Conservation (phyloP, 1,140 invertebrate species). For the Neuroterus valhalla region DNA sequence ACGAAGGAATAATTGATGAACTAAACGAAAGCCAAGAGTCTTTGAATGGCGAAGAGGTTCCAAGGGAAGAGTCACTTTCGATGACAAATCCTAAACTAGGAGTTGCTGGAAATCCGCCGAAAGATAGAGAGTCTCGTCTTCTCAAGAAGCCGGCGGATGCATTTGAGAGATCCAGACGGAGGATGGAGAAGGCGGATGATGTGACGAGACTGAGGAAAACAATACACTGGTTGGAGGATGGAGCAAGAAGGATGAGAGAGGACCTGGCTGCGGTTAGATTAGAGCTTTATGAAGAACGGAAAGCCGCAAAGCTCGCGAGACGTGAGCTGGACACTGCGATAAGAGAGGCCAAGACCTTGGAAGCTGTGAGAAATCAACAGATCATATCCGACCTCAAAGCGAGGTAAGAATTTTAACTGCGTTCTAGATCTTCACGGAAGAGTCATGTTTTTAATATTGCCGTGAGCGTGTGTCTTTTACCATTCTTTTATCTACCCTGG, state of each 20-base stretch:
- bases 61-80: conserved; percentile 11
- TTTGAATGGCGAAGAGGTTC: conserved; percentile 3
- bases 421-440: neutral
- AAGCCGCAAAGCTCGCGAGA: conserved; percentile 57
- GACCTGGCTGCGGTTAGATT: conserved; percentile 61
- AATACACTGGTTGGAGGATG: conserved; percentile 67
- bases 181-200: conserved; percentile 43
- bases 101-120: conserved; percentile 38
- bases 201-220: conserved; percentile 60
- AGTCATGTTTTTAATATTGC: neutral
- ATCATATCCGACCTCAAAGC: conserved; percentile 61
- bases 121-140: conserved; percentile 36
- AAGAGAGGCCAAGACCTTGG: conserved; percentile 54
- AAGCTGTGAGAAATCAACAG: conserved; percentile 61
- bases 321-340: conserved; percentile 59
- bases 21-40: neutral
- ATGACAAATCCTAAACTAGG: conserved; percentile 45
- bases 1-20: neutral
- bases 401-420: conserved; percentile 49
- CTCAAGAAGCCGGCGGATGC: conserved; percentile 43
- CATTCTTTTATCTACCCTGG: too few relatives aligned
- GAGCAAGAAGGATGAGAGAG: conserved; percentile 58
- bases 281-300: conserved; percentile 64
- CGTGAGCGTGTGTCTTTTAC: too few relatives aligned
- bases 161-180: conserved; percentile 35